Conservation (phyloP, 2,797 vertebrate species). For the Sebastes hopkinsi region DNA sequence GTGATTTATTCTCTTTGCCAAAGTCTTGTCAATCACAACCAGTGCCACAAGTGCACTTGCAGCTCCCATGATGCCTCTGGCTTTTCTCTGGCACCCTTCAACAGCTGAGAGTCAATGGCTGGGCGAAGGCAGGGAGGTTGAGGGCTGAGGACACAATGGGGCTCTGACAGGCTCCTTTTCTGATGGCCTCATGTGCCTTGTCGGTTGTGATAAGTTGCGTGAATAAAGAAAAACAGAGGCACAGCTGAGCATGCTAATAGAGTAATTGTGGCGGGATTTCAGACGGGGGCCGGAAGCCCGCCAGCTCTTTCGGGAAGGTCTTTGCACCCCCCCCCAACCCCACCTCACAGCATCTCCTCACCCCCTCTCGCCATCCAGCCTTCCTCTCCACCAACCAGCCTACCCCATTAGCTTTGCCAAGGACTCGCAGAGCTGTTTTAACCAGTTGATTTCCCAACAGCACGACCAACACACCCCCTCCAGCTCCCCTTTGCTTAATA, state of each 20-base stretch:
- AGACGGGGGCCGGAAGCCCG: slow-evolving; percentile 55
- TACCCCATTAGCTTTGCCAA: slow-evolving; percentile 50
- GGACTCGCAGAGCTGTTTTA: slow-evolving; percentile 58
- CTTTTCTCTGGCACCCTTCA: slow-evolving; percentile 58
- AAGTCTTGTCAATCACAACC: slow-evolving; percentile 62
- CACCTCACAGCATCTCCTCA: slow-evolving; percentile 24
- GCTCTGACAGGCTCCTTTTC: slow-evolving; percentile 74
- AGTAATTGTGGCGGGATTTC: slow-evolving; percentile 75
- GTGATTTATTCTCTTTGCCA: slow-evolving; percentile 40
- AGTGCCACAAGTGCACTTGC: slow-evolving; percentile 55
- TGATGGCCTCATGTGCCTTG: slow-evolving; percentile 76
- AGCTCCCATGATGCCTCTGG: slow-evolving; percentile 70
- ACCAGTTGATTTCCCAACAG: slow-evolving; percentile 61
- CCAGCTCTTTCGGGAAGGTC: slow-evolving; percentile 47
- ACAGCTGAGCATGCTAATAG: slow-evolving; percentile 82
- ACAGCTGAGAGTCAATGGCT: slow-evolving; percentile 62
- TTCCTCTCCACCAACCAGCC: slow-evolving; percentile 23
- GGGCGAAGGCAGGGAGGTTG: slow-evolving; percentile 46
- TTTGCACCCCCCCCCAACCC: background rate
- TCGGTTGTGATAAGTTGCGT: slow-evolving; percentile 72
- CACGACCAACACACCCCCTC: slow-evolving; percentile 20
- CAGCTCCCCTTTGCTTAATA: slow-evolving; percentile 34
- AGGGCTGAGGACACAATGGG: slow-evolving; percentile 66
- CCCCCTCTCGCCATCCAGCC: slow-evolving; percentile 24
- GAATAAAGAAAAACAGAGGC: slow-evolving; percentile 73